Conservation (phyloP, 2,113 vertebrate species). For the Peucedramus taeniatus region DNA sequence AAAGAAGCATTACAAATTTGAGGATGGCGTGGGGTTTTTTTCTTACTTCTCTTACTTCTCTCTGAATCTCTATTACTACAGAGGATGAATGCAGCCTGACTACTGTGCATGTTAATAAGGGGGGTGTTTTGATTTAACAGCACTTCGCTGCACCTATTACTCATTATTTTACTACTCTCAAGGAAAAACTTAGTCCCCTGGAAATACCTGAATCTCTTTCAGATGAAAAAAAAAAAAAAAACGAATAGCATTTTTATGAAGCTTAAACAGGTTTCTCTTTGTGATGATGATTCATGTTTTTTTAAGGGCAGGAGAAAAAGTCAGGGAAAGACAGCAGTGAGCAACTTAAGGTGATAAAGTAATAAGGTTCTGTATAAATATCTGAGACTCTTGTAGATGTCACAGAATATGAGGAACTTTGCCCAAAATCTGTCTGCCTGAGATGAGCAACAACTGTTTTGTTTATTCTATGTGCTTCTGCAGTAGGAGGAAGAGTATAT, state of each 20-base stretch:
- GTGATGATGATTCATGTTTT: not conserved
- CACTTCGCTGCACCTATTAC: not conserved
- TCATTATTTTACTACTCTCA: not conserved
- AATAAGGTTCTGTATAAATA: not conserved
- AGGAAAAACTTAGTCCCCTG: not conserved
- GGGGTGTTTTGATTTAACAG: not conserved
- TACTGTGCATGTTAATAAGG: not conserved
- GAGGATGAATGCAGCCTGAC: not conserved
- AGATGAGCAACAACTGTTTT: not conserved
- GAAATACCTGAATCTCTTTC: not conserved
- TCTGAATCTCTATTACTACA: not conserved
- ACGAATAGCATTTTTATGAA: not conserved
- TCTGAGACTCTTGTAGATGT: not conserved
- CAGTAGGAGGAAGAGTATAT: not conserved
- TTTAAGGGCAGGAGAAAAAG: not conserved
- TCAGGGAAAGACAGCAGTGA: not conserved
- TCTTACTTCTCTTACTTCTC: not conserved
- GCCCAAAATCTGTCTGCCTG: not conserved
- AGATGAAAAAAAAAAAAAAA: not conserved
- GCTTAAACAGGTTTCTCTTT: not conserved
- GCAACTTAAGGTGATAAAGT: not conserved
- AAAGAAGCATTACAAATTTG: not conserved
- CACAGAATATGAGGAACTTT: not conserved
- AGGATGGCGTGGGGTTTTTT: fast-evolving
- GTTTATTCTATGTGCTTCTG: not conserved